A percentile compares a stretch with the other conserved stretches of the same genome.
Evolutionary conservation across 2,113 vertebrate species (phyloP).

Genomic region (Tachycineta bicolor): DNA sequence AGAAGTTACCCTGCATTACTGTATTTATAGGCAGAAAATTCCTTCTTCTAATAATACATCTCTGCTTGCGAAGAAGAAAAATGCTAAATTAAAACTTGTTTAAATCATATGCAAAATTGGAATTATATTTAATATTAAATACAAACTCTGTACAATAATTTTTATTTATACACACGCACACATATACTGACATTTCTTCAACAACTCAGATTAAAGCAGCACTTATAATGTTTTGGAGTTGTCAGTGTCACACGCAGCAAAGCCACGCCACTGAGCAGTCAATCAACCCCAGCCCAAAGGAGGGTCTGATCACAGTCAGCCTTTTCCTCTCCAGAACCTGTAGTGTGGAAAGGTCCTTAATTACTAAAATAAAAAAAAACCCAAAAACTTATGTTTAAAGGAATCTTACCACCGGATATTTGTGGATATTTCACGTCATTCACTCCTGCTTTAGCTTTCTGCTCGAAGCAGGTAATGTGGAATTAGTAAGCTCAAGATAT

Average conservation of each 20-base stretch:
- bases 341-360: not conserved
- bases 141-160: not conserved
- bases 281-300: not conserved
- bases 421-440: not conserved
- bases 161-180: accelerated
- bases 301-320: not conserved
- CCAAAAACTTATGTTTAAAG: not conserved
- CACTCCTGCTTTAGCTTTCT: not conserved
- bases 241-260: not conserved
- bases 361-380: not conserved
- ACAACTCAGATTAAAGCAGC: not conserved
- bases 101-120: not conserved
- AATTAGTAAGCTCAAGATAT: not conserved
- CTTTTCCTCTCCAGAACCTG: not conserved
- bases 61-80: not conserved
- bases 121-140: not conserved
- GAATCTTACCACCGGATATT: not conserved
- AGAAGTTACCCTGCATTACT: not conserved
- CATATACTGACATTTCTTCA: not conserved
- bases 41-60: not conserved
- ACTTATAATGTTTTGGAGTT: not conserved
- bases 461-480: not conserved
- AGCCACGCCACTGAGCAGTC: not conserved
- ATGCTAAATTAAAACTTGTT: not conserved
- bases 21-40: not conserved